A percentile compares a stretch with the other conserved stretches of the same genome.
These are phyloP conservation scores for Tipula vernalis DNA, from an alignment of 2,888 invertebrate genomes.

Conservation along the genomic window DNA sequence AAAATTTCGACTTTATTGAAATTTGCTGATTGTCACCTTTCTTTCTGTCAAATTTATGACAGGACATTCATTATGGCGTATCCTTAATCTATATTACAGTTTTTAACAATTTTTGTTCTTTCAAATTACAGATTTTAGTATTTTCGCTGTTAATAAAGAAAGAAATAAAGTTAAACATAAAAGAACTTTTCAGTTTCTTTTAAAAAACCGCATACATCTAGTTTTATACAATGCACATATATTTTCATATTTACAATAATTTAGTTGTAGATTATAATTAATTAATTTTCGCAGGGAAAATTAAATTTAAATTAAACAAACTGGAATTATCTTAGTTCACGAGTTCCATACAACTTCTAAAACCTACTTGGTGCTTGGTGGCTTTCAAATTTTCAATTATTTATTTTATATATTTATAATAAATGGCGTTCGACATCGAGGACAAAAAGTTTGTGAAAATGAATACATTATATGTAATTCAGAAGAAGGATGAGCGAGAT, in stretches of 20 bases:
- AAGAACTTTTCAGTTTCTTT: background rate
- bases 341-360: background rate
- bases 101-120: background rate
- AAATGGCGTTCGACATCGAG: background rate
- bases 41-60: background rate
- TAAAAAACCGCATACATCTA: background rate
- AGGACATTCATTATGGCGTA: background rate
- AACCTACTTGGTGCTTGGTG: no score
- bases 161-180: background rate
- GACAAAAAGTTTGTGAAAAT: background rate
- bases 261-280: background rate
- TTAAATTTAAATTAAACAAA: background rate
- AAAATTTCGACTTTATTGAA: background rate
- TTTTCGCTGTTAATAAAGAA: background rate
- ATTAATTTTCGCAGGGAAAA: background rate
- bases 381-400: no score
- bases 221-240: background rate
- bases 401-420: no score
- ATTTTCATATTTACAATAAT: background rate
- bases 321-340: background rate
- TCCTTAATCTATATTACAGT: background rate
- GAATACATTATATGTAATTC: background rate
- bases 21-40: background rate
- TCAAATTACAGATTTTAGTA: background rate
- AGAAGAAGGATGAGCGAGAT: background rate